These are phyloP conservation scores for Apodemia mormo DNA, from an alignment of 2,888 invertebrate species.

Conservation along the genomic window DNA sequence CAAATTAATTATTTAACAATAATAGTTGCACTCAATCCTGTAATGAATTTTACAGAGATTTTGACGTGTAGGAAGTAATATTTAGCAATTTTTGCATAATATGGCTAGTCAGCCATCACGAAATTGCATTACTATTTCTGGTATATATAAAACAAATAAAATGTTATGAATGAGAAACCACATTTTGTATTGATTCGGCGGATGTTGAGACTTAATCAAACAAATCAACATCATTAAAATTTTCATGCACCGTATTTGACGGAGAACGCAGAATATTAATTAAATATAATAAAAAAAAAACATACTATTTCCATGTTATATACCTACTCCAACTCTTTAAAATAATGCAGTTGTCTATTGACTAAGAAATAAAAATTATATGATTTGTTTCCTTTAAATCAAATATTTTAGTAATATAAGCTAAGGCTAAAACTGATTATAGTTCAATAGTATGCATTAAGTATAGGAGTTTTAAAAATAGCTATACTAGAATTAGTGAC, in stretches of 20 bases:
- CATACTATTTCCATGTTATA: background rate
- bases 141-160: background rate
- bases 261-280: too few relatives aligned
- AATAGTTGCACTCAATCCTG: conserved; percentile 60
- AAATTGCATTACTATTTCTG: conserved; percentile 1
- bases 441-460: background rate
- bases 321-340: too few relatives aligned
- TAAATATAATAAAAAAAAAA: too few relatives aligned
- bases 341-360: background rate
- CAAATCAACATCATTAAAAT: too few relatives aligned
- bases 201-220: too few relatives aligned
- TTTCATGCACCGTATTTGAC: too few relatives aligned
- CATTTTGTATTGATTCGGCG: too few relatives aligned
- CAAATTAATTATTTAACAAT: background rate
- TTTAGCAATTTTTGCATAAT: background rate
- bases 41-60: conserved; percentile 64
- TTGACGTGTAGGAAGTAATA: conserved; percentile 49
- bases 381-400: background rate
- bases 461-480: background rate
- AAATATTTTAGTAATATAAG: too few relatives aligned
- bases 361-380: background rate
- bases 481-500: conserved; percentile 3
- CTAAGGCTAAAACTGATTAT: background rate
- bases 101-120: background rate
- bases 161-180: too few relatives aligned